phyloP scores from a whole-genome alignment of 2,113 vertebrate genomes.

The Eleginops maclovinus region DNA sequence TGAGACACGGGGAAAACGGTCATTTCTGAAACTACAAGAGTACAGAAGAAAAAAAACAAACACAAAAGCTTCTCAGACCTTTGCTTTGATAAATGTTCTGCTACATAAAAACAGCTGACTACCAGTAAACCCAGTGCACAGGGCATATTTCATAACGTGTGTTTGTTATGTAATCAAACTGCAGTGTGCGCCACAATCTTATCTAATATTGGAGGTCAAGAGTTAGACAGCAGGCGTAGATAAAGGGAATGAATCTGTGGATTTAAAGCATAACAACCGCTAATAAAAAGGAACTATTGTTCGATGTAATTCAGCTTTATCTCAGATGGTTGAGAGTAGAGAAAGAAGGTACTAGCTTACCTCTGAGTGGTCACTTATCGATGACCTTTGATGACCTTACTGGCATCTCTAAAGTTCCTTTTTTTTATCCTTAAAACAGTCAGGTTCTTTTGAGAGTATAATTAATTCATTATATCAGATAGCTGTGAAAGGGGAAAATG shows the following conservation, averaged over 20 bases:
- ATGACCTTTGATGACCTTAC: not conserved
- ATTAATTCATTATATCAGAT: too few relatives aligned
- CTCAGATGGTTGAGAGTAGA: not conserved
- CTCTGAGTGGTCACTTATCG: not conserved
- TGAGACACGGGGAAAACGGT: not conserved
- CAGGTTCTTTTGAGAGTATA: too few relatives aligned
- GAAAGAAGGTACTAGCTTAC: not conserved
- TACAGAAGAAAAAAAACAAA: not conserved
- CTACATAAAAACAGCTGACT: conserved; percentile 25
- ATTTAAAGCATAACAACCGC: not conserved
- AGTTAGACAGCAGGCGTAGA: not conserved
- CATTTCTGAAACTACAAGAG: not conserved
- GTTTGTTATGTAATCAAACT: conserved; percentile 40
- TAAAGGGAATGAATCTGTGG: not conserved
- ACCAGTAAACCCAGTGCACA: not conserved
- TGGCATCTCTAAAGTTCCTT: not conserved
- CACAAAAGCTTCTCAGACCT: not conserved
- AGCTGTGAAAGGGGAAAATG: too few relatives aligned
- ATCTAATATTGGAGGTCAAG: not conserved
- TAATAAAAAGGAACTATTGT: not conserved
- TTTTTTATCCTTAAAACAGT: too few relatives aligned
- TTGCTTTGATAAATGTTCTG: not conserved
- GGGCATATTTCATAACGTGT: conserved; percentile 12
- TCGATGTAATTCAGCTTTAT: not conserved
- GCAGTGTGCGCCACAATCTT: not conserved